Evolutionary conservation across 64 coral and sea anemone species (phyloP).

Genomic region (Orbicella faveolata): DNA sequence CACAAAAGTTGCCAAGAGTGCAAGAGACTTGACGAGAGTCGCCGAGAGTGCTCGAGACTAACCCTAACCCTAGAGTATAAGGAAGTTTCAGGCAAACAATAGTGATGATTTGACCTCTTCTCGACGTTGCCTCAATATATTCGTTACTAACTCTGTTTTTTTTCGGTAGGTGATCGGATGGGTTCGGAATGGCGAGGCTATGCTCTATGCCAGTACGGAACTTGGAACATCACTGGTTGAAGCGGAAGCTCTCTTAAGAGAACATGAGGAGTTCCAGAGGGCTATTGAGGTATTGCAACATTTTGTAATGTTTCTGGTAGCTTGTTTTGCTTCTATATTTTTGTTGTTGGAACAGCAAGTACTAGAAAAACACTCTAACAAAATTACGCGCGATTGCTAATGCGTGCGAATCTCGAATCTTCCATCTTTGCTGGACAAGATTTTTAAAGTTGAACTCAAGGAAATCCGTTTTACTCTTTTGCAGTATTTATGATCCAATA

Average conservation of each 20-base stretch:
- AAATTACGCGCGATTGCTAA: neutral
- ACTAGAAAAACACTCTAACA: too few relatives aligned
- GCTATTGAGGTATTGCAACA: constrained; percentile 83
- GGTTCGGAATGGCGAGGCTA: constrained; percentile 97
- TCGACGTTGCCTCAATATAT: neutral
- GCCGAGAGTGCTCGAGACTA: too few relatives aligned
- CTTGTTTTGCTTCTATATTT: neutral
- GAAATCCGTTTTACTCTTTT: too few relatives aligned
- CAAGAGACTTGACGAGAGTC: too few relatives aligned
- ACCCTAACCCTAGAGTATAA: too few relatives aligned
- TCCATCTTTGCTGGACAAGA: too few relatives aligned
- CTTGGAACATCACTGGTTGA: constrained; percentile 92
- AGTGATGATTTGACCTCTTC: neutral
- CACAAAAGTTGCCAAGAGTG: too few relatives aligned
- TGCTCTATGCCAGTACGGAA: constrained; percentile 86
- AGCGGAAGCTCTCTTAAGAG: constrained; percentile 85
- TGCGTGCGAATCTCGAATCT: neutral
- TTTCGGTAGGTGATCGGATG: constrained; percentile 83
- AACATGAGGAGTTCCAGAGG: constrained; percentile 95
- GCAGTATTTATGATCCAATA: too few relatives aligned
- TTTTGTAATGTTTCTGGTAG: neutral
- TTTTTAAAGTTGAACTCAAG: too few relatives aligned
- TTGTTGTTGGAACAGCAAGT: too few relatives aligned
- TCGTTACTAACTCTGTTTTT: constrained; percentile 4
- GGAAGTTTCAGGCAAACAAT: neutral